Evolutionary conservation across 2,888 invertebrate genomes (phyloP), one percentile per base, ranked within the genome.

Genomic region (Sinhomidia bicolor): DNA sequence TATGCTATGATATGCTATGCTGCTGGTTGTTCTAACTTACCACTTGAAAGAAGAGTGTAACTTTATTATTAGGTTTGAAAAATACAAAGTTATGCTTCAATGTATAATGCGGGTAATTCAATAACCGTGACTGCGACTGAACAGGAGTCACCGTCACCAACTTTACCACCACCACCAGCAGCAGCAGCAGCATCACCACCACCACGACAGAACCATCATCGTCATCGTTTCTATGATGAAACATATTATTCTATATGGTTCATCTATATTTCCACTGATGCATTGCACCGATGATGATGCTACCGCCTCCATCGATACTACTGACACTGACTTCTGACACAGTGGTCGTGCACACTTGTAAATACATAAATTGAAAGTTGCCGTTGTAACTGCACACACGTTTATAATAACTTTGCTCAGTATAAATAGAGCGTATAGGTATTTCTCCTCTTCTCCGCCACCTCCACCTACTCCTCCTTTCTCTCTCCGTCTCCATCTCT

Each of bases 51-150:
- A 62, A 14, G 62, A 65, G 36, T 36, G 14, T 36, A 65, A 65
- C 65, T 65, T 65, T n/a, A 65, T 36, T 36, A 65, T 36, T 65
- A 65, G 65, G 65, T 65, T 65, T 65, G 65, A 65, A 65, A 65
- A 65, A 62, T 5, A 62, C 29, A 1, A 32, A 36, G 65, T 65
- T 36, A 65, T 65, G 65, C 65, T 65, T 65, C 65, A 32, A 65
- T 65, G 65, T 65, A 65, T 65, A 65, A 65, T 65, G 36, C 36
- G 65, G 65, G 65, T 65, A 65, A 65, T 65, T 65, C 65, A 65
- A 65, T 65, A 65, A 65, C 65, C 65, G 65, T 32, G 65, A 65
- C 65, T 65, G 65, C 29, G 60, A 29, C 60, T 60, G 60, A 65
- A 65, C 36, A 71, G 41, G 23, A 44, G 71, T 71, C 71, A 71